A percentile compares a stretch with the other conserved stretches of the same genome.
Conservation (phyloP, 2,113 vertebrate species). For the Kryptolebias marmoratus region DNA sequence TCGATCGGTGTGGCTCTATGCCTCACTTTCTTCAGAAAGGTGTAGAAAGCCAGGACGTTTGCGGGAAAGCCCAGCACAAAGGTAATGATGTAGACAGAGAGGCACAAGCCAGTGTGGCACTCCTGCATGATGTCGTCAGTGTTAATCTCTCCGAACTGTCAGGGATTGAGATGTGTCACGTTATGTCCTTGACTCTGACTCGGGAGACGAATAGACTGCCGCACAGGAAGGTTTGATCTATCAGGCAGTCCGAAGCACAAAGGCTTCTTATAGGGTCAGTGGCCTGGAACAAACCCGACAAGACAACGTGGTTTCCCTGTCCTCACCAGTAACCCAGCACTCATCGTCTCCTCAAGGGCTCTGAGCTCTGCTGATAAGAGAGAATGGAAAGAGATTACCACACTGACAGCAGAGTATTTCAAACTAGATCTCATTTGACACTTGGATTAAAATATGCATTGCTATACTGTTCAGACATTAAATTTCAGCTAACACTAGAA, state of each 20-base stretch:
- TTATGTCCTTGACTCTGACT: constrained; percentile 23
- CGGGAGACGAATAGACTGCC: constrained; percentile 11
- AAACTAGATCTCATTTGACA: constrained; percentile 27
- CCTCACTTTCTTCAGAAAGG: constrained; percentile 81
- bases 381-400: constrained; percentile 60
- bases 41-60: constrained; percentile 86
- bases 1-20: constrained; percentile 81
- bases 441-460: constrained; percentile 12
- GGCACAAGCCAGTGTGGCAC: constrained; percentile 69
- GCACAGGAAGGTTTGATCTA: constrained; percentile 37
- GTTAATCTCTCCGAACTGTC: constrained; percentile 7
- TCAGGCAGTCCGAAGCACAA: constrained; percentile 17
- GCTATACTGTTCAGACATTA: constrained; percentile 4
- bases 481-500: not conserved
- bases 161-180: constrained; percentile 44
- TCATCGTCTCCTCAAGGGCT: constrained; percentile 59
- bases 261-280: constrained; percentile 57
- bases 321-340: constrained; percentile 48
- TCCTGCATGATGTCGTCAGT: constrained; percentile 50
- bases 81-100: constrained; percentile 85
- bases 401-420: constrained; percentile 32
- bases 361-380: constrained; percentile 65
- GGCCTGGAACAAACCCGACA: constrained; percentile 58
- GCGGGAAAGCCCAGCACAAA: constrained; percentile 86
- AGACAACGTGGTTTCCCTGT: constrained; percentile 61